phyloP scores from a whole-genome alignment of 2,113 vertebrate species.

The Rhinolophus ferrumequinum region DNA sequence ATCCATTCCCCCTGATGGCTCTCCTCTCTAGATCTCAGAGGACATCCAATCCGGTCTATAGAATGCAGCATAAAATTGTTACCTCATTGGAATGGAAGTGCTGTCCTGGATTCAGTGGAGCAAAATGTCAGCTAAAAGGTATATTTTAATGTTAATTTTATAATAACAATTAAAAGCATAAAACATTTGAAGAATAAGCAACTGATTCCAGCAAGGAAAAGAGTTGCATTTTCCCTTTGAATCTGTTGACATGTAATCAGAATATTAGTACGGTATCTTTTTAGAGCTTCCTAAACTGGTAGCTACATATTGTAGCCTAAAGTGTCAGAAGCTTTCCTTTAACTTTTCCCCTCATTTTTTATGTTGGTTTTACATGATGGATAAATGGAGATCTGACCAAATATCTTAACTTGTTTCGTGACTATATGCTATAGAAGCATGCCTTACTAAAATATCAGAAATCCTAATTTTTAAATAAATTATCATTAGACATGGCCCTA shows the following conservation, averaged over 20 bases:
- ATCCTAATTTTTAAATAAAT: not conserved
- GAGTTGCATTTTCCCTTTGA: not conserved
- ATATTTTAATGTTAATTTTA: not conserved
- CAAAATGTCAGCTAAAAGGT: constrained; percentile 85
- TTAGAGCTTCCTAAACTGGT: not conserved
- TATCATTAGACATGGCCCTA: not conserved
- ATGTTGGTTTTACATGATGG: not conserved
- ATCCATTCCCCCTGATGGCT: constrained; percentile 32
- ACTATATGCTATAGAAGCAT: not conserved
- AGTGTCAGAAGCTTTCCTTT: not conserved
- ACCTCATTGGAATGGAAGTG: constrained; percentile 89
- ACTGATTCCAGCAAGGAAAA: not conserved
- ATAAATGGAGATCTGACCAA: not conserved
- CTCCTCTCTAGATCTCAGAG: constrained; percentile 82
- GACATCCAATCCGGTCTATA: constrained; percentile 82
- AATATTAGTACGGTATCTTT: not conserved
- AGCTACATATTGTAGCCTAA: not conserved
- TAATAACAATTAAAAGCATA: not conserved
- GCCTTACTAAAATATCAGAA: not conserved
- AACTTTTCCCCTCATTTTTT: not conserved
- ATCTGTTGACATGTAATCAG: not conserved
- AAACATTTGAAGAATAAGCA: not conserved
- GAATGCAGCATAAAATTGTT: constrained; percentile 87
- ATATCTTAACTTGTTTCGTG: not conserved
- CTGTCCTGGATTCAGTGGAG: constrained; percentile 87